Conservation (phyloP, 2,797 vertebrate genomes). For the Oreochromis mossambicus region DNA sequence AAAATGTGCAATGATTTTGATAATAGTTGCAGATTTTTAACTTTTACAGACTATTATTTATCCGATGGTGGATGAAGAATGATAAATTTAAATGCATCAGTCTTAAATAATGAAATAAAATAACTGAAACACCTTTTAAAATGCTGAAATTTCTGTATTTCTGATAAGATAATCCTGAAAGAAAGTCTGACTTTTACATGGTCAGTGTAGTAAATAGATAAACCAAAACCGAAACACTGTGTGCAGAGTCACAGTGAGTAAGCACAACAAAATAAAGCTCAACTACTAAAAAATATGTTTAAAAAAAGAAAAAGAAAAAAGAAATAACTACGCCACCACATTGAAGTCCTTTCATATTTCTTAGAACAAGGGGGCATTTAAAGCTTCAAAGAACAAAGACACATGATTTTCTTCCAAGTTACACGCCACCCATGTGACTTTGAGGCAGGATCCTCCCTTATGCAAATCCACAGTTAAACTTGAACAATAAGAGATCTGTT, state of each 20-base stretch:
- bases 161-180: background rate
- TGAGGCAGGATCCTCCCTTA: background rate
- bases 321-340: background rate
- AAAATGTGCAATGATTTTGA: background rate
- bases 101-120: background rate
- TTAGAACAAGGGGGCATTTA: background rate
- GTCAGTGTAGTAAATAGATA: background rate
- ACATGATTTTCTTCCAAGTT: background rate
- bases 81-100: background rate
- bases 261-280: background rate
- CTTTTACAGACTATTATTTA: background rate
- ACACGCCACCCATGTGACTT: background rate
- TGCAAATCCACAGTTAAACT: background rate
- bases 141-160: background rate
- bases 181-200: background rate
- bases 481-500: background rate
- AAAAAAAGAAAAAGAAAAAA: too few species aligned
- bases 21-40: background rate
- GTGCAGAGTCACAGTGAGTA: background rate
- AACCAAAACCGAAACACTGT: background rate
- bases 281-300: background rate
- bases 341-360: conserved; percentile 2
- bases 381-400: background rate
- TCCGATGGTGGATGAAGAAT: background rate
- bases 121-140: background rate